A percentile compares a stretch with the other conserved stretches of the same genome.
phyloP scores from a whole-genome alignment of 2,113 vertebrate genomes.

The Heterochromis multidens region DNA sequence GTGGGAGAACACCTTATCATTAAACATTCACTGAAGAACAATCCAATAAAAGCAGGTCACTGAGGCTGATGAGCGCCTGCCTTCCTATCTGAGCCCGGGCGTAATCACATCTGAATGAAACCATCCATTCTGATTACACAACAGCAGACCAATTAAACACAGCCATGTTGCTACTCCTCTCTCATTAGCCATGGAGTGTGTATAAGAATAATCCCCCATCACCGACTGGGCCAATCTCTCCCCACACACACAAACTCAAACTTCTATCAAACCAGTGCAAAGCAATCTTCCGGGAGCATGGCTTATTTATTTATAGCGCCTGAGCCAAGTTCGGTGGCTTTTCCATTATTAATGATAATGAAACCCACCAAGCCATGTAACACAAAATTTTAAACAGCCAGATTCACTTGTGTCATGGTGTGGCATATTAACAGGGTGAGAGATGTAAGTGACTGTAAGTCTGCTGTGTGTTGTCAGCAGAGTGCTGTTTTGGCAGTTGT shows the following conservation, averaged over 20 bases:
- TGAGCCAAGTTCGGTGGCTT: slow-evolving; percentile 58
- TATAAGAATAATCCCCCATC: slow-evolving; percentile 19
- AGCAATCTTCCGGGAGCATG: slow-evolving; percentile 28
- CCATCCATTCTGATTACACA: slow-evolving; percentile 58
- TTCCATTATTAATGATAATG: slow-evolving; percentile 63
- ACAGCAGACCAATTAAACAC: slow-evolving; percentile 61
- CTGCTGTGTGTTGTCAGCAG: slow-evolving; percentile 7
- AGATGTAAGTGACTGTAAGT: slow-evolving; percentile 35
- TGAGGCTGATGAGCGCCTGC: slow-evolving; percentile 12
- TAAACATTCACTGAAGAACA: slow-evolving; percentile 38
- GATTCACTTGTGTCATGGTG: slow-evolving; percentile 32
- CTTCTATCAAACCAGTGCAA: slow-evolving; percentile 32
- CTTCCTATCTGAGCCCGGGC: slow-evolving; percentile 12
- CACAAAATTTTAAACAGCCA: slow-evolving; percentile 26
- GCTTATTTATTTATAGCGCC: slow-evolving; percentile 64
- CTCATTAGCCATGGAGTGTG: slow-evolving; percentile 53
- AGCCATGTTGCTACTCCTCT: slow-evolving; percentile 55
- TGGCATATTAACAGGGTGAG: slow-evolving; percentile 30
- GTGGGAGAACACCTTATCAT: slow-evolving; percentile 6
- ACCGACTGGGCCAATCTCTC: background rate
- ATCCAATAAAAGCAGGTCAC: slow-evolving; percentile 58
- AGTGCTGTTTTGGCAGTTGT: background rate
- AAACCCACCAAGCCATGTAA: slow-evolving; percentile 51
- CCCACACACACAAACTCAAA: background rate
- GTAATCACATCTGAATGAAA: slow-evolving; percentile 65